These are phyloP conservation scores for Drosophila histrio DNA, from an alignment of 2,888 invertebrate genomes.

Conservation along the genomic window DNA sequence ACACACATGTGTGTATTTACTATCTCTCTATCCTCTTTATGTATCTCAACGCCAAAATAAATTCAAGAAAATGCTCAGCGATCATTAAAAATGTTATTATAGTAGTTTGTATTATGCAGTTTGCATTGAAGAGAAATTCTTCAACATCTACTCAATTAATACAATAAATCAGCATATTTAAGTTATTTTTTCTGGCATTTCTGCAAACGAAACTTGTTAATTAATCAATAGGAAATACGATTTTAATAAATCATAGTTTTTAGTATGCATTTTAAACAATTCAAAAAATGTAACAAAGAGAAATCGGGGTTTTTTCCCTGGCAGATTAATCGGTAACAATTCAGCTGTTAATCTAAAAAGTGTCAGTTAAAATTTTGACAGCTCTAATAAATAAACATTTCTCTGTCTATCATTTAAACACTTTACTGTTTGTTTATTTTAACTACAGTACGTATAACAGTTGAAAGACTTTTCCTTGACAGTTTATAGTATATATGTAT, in stretches of 20 bases:
- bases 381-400: constrained; percentile 2
- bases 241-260: constrained; percentile 4
- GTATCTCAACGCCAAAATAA: constrained; percentile 18
- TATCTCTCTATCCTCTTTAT: constrained; percentile 20
- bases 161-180: no score
- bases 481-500: constrained; percentile 10
- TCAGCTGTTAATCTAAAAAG: background rate
- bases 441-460: background rate
- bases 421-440: background rate
- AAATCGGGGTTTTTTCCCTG: background rate
- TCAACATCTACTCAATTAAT: no score
- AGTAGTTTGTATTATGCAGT: constrained; percentile 16
- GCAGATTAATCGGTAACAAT: constrained; percentile 3
- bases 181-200: no score
- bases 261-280: background rate
- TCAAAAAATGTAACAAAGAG: background rate
- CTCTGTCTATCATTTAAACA: background rate
- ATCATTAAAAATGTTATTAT: constrained; percentile 5
- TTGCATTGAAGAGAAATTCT: constrained; percentile 3
- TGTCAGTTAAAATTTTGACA: background rate
- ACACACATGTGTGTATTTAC: constrained; percentile 1
- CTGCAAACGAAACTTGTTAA: background rate
- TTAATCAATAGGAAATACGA: background rate
- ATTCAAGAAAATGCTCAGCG: constrained; percentile 5
- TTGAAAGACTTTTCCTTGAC: background rate